Evolutionary conservation across 2,888 invertebrate species (phyloP).

Genomic region (Slavum lentiscoides): DNA sequence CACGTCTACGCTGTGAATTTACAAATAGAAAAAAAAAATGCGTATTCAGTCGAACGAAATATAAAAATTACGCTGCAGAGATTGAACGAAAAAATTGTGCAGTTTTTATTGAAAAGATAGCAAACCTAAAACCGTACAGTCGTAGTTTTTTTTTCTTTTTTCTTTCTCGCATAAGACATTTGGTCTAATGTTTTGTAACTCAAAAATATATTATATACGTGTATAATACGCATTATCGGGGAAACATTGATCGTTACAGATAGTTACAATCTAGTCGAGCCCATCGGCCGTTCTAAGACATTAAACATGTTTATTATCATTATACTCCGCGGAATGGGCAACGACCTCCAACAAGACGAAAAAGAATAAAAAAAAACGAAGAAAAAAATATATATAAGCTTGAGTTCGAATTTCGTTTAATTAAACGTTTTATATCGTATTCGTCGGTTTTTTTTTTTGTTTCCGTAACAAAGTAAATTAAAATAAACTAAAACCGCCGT

Average conservation of each 20-base stretch:
- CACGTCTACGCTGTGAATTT: too few species aligned
- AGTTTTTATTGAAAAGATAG: too few species aligned
- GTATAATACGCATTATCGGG: neutral
- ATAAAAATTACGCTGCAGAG: too few species aligned
- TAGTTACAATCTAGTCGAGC: conserved; percentile 47
- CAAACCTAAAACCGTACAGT: too few species aligned
- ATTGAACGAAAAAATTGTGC: too few species aligned
- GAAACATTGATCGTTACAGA: conserved; percentile 43
- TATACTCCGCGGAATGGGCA: conserved; percentile 19
- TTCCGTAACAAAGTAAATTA: neutral
- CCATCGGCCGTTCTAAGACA: conserved; percentile 41
- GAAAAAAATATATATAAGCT: neutral
- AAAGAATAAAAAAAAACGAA: too few species aligned
- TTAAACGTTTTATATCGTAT: neutral
- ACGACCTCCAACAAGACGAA: conserved; percentile 18
- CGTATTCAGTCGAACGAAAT: too few species aligned
- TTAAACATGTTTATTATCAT: conserved; percentile 45
- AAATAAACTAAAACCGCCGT: neutral
- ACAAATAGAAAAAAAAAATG: too few species aligned
- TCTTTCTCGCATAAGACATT: neutral
- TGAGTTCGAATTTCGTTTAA: neutral
- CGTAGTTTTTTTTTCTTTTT: too few species aligned
- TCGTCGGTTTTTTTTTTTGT: neutral
- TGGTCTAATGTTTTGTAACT: conserved; percentile 16
- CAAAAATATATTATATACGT: neutral